Base-by-base conservation (phyloP, 2,888 invertebrate genomes). In the Laothoe populi region DNA sequence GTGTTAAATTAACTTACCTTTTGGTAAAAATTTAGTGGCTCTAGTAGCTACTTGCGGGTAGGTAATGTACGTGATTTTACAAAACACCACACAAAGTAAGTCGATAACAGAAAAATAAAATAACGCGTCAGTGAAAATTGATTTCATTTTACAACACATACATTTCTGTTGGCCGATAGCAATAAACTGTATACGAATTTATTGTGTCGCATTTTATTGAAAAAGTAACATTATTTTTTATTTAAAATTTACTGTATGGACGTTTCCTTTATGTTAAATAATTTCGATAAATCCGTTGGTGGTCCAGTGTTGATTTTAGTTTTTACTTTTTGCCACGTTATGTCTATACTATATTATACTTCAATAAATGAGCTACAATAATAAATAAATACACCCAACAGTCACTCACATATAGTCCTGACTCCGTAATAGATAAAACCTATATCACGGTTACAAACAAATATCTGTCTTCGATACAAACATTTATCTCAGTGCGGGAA, bases 171-270 rank as follows among this genome's bases (percentile, higher is more conserved):
- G 66, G 45, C 60, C 60, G 42, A 60, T 21, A 53, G 68, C 66
- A 70, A 77, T 79, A 78, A 75, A 78, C 69, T 68, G 70, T 59
- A 61, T 64, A 63, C 62, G 61, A 64, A 72, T 72, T 76, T 73
- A 75, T 44, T 26, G 42, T 21, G 24, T 44, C 19, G 19, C 7
- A 35, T 31, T 21, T 53, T 35, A 53, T 53, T 53, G 35, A 19
- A 53, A 53, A 21, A 35, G 0, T 19, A 2, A 46, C 46, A 46
- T 53, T 53, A 53, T 35, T 35, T 53, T 21, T 11, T 31, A 1
- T 48, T 48, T 35, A 5, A 26, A 24, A 19, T 53, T 19, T 53
- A 16, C 19, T 19, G 44, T 16, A 44, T 8, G 44, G 7, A 8
- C 3, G 1, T 53, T 46, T 24, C 23, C 23, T 46, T 24, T 46